Conservation (phyloP, 2,113 vertebrate genomes). For the Mesitornis unicolor region DNA sequence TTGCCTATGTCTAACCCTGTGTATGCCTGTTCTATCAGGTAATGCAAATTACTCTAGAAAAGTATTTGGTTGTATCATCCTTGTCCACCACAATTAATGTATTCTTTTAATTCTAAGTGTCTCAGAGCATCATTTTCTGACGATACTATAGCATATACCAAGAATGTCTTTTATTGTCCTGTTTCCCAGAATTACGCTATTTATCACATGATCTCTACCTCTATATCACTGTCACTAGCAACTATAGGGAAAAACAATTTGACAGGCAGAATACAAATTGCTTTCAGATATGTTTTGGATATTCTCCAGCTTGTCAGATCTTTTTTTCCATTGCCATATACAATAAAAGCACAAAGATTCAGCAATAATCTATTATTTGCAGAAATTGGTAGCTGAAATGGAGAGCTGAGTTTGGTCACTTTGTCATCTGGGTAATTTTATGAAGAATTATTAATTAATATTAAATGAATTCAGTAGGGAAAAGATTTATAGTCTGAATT, state of each 20-base stretch:
- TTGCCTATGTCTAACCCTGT: neutral
- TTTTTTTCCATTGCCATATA: neutral
- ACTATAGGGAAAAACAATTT: neutral
- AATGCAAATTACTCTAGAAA: neutral
- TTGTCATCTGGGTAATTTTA: neutral
- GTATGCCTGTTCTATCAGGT: neutral
- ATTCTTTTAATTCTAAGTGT: neutral
- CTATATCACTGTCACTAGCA: neutral
- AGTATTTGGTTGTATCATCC: neutral
- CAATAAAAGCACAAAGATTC: neutral
- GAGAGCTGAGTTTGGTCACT: neutral
- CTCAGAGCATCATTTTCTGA: neutral
- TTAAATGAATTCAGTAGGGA: neutral
- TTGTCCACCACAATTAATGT: neutral
- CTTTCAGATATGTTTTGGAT: slow-evolving; percentile 5
- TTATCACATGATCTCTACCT: neutral
- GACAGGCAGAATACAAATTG: neutral
- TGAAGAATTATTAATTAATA: neutral
- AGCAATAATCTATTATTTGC: neutral
- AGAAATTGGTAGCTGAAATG: neutral
- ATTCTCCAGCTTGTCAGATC: neutral
- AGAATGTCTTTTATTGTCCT: neutral
- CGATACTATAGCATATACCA: neutral
- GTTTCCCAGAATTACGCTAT: neutral
- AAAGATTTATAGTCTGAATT: neutral